phyloP scores from a whole-genome alignment of 2,113 vertebrate species.

The Anthoscopus minutus region DNA sequence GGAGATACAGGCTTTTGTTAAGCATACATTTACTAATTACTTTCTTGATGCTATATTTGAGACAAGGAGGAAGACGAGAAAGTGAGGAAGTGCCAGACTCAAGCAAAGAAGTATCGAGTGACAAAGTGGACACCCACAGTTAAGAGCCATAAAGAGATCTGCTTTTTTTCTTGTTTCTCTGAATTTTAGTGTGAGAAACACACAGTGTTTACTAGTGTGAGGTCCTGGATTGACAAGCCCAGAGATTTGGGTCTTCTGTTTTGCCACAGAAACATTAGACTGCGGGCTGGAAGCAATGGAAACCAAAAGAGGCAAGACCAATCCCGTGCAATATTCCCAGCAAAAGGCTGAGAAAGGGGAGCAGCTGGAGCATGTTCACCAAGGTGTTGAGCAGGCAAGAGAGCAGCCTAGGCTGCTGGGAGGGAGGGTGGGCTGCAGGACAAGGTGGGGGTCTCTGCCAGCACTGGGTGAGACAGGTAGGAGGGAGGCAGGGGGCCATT shows the following conservation, averaged over 20 bases:
- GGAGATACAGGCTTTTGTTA: not conserved
- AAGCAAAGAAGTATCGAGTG: not conserved
- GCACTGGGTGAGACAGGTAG: not conserved
- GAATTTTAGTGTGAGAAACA: not conserved
- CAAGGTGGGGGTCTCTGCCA: not conserved
- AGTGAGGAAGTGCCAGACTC: not conserved
- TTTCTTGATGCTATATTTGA: not conserved
- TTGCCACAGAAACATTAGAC: not conserved
- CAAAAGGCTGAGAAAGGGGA: not conserved
- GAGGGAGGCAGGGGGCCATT: not conserved
- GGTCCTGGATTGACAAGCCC: not conserved
- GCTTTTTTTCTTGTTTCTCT: not conserved
- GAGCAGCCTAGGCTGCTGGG: not conserved
- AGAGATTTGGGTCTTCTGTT: not conserved
- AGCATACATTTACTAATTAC: not conserved
- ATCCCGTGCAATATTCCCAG: not conserved
- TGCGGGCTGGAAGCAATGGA: not conserved
- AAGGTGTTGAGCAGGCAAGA: not conserved
- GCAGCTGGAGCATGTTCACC: not conserved
- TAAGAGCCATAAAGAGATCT: not conserved
- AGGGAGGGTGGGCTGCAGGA: not conserved
- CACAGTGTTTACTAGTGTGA: not conserved
- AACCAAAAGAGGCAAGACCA: not conserved
- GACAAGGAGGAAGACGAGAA: not conserved
- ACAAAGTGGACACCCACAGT: not conserved